Conservation (phyloP, 2,888 invertebrate genomes). For the Dyspetes luteomarginatus region DNA sequence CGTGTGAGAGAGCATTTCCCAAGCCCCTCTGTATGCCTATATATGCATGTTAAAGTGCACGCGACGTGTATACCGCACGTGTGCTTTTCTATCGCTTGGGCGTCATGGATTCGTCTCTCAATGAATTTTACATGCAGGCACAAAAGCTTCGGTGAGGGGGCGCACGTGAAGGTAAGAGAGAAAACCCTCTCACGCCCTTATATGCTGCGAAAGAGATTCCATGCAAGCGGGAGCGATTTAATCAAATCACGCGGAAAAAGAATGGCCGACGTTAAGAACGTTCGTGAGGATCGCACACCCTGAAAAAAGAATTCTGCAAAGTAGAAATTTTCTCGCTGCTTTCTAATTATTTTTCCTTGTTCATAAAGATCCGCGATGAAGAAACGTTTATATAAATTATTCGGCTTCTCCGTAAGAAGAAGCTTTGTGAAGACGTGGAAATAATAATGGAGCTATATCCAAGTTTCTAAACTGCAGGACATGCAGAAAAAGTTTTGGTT, state of each 20-base stretch:
- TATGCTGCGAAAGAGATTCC: constrained; percentile 41
- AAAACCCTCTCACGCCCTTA: background rate
- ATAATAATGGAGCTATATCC: no score
- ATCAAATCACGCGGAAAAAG: constrained; percentile 60
- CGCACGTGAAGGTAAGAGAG: background rate
- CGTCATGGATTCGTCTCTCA: constrained; percentile 70
- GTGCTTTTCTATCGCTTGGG: constrained; percentile 63
- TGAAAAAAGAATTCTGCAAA: constrained; percentile 9
- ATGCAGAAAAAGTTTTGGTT: no score
- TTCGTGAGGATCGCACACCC: constrained; percentile 17
- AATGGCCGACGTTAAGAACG: constrained; percentile 45
- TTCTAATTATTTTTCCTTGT: no score
- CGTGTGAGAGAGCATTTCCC: constrained; percentile 25
- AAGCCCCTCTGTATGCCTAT: background rate
- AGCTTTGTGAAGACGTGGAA: no score
- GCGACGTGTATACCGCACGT: constrained; percentile 67
- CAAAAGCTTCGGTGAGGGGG: constrained; percentile 31
- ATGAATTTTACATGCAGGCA: constrained; percentile 75
- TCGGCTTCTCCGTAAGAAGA: no score
- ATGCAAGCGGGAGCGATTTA: constrained; percentile 43
- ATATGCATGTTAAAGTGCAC: constrained; percentile 69
- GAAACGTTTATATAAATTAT: no score
- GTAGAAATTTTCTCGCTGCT: no score
- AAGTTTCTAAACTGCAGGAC: no score
- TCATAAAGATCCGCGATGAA: no score